Conservation (phyloP, 1,140 invertebrate genomes). For the Ostrea denselamellosa region DNA sequence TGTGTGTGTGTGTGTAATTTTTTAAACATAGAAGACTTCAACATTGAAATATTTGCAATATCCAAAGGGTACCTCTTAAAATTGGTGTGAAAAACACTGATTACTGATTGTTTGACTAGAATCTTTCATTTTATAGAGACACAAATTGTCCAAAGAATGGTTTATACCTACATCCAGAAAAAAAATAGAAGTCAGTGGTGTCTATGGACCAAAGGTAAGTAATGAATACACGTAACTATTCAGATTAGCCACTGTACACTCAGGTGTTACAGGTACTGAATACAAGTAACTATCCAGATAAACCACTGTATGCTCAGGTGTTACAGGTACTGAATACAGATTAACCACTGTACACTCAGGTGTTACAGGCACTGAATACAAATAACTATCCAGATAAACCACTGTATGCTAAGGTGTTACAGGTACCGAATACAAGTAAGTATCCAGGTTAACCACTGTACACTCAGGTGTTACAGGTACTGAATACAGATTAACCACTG, state of each 20-base stretch:
- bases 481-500: background rate
- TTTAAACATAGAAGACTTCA: too few species aligned
- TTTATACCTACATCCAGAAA: constrained; percentile 75
- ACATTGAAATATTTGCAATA: too few species aligned
- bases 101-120: background rate
- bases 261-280: background rate
- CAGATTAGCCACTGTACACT: background rate
- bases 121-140: constrained; percentile 67
- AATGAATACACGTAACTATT: background rate
- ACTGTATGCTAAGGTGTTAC: background rate
- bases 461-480: background rate
- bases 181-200: constrained; percentile 70
- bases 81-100: too few species aligned
- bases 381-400: background rate
- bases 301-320: background rate
- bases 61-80: too few species aligned
- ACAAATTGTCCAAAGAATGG: constrained; percentile 71
- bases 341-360: background rate
- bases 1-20: too few species aligned
- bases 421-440: background rate
- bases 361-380: background rate
- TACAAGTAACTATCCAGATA: background rate
- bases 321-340: too few species aligned
- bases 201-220: constrained; percentile 73
- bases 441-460: background rate